phyloP scores from a whole-genome alignment of 2,113 vertebrate species.

The Charadrius vociferus region DNA sequence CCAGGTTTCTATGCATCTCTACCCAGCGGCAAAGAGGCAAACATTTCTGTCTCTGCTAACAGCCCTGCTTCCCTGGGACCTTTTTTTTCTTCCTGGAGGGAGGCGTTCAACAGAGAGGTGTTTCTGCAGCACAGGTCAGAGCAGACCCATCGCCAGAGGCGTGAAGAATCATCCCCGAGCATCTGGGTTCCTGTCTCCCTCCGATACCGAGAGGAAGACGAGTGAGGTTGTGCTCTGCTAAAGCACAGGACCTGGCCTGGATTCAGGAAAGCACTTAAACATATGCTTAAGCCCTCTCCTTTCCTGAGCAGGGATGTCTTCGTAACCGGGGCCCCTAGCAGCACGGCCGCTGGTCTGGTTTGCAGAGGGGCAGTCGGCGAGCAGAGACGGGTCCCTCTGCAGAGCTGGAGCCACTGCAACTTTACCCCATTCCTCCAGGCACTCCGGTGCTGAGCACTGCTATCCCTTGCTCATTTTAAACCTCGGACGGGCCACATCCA shows the following conservation, averaged over 20 bases:
- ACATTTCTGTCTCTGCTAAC: background rate
- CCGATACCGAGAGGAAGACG: background rate
- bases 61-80: background rate
- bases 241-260: background rate
- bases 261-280: background rate
- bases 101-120: background rate
- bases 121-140: background rate
- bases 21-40: background rate
- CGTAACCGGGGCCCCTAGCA: background rate
- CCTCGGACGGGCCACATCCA: background rate
- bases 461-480: fast-evolving
- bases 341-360: fast-evolving
- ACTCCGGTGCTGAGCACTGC: background rate
- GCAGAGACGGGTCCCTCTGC: fast-evolving
- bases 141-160: background rate
- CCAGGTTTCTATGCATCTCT: background rate
- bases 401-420: background rate
- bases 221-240: background rate
- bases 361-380: background rate
- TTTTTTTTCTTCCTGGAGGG: background rate
- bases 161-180: background rate
- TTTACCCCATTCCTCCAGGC: background rate
- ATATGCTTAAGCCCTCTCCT: background rate
- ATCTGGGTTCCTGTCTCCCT: background rate
- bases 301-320: background rate